Evolutionary conservation across 2,797 vertebrate genomes (phyloP).

Genomic region (Pantherophis vulpinus): DNA sequence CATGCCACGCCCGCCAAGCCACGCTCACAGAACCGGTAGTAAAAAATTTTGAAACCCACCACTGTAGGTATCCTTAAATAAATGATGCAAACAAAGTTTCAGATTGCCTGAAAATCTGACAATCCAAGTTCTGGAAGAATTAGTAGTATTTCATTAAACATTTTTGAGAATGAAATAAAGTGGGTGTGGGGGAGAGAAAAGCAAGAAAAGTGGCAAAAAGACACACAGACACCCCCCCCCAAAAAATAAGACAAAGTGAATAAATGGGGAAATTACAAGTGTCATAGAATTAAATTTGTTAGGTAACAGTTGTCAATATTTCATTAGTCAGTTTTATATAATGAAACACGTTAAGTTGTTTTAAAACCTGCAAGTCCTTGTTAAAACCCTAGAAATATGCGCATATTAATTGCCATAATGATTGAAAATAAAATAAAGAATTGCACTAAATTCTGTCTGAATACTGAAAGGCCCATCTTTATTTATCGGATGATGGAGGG

Average conservation of each 20-base stretch:
- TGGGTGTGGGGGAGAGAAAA: neutral
- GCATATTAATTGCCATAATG: neutral
- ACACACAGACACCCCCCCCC: neutral
- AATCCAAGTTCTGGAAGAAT: neutral
- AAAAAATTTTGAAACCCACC: too few relatives aligned
- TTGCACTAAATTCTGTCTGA: neutral
- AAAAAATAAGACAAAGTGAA: neutral
- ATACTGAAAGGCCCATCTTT: neutral
- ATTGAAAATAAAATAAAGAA: neutral
- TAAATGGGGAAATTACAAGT: neutral
- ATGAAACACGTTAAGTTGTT: neutral
- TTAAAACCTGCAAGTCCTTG: neutral
- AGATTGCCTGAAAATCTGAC: neutral
- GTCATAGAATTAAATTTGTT: neutral
- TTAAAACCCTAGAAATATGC: neutral
- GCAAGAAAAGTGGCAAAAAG: neutral
- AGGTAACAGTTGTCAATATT: neutral
- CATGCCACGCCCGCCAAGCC: too few relatives aligned
- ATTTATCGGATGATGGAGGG: neutral
- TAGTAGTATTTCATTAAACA: neutral
- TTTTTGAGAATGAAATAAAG: neutral
- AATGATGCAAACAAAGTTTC: neutral
- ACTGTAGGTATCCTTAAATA: neutral
- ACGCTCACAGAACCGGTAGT: too few relatives aligned
- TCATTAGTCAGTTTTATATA: neutral